Evolutionary conservation across 2,113 vertebrate genomes (phyloP).

Genomic region (Prunella himalayana): DNA sequence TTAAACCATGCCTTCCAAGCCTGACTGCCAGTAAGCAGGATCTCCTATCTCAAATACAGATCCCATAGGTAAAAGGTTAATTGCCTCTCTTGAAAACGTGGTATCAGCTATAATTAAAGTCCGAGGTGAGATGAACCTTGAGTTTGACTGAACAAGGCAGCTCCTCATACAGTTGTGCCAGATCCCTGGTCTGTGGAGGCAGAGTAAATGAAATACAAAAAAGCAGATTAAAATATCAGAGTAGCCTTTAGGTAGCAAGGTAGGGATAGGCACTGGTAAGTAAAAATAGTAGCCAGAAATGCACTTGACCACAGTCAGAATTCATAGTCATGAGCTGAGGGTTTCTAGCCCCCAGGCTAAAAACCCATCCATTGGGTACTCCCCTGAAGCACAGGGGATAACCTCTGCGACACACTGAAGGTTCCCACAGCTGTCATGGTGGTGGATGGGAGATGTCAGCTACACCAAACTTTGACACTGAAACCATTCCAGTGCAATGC

Average conservation of each 20-base stretch:
- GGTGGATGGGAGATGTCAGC: not conserved
- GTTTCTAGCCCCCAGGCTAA: not conserved
- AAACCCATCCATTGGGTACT: not conserved
- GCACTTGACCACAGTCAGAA: not conserved
- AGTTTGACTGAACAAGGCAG: not conserved
- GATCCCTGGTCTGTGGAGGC: not conserved
- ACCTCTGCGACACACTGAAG: not conserved
- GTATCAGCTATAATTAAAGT: not conserved
- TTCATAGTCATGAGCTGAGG: not conserved
- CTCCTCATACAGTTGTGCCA: not conserved
- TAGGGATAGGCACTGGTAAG: not conserved
- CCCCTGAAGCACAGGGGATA: not conserved
- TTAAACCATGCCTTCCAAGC: not conserved
- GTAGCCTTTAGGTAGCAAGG: not conserved
- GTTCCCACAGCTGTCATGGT: fast-evolving
- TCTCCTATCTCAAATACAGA: not conserved
- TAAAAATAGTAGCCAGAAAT: not conserved
- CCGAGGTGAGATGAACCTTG: not conserved
- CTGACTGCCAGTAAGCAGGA: not conserved
- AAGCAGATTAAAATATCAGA: not conserved
- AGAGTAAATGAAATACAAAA: not conserved
- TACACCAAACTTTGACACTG: not conserved
- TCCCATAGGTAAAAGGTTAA: not conserved
- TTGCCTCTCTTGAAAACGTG: not conserved
- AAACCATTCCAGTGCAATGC: not conserved